Percentiles rank a stretch among this genome's conserved stretches.
phyloP scores from a whole-genome alignment of 2,888 invertebrate genomes.

The Ormyrus labotus region DNA sequence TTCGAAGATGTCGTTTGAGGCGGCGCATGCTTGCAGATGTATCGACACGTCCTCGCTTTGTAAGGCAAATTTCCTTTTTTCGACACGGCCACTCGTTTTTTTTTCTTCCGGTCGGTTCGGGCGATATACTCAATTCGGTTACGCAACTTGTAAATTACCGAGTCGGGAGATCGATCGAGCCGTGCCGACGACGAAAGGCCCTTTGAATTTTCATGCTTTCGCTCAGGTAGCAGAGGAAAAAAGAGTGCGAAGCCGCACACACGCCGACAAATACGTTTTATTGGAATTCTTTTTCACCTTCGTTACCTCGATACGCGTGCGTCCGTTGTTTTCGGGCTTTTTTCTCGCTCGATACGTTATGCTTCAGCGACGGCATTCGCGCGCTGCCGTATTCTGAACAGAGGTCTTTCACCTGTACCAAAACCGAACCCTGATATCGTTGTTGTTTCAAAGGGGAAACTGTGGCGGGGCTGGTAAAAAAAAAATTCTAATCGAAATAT shows the following conservation, averaged over 20 bases:
- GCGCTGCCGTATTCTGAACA: neutral
- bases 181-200: neutral
- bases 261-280: constrained; percentile 25
- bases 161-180: neutral
- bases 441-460: too few relatives aligned
- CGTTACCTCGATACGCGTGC: constrained; percentile 16
- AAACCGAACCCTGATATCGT: too few relatives aligned
- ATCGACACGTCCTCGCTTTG: neutral
- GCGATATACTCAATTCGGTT: constrained; percentile 3
- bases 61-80: neutral
- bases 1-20: neutral
- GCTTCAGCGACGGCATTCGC: neutral
- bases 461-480: too few relatives aligned
- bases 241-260: constrained; percentile 2
- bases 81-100: neutral
- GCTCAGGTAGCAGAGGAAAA: neutral
- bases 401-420: too few relatives aligned
- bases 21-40: neutral
- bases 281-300: constrained; percentile 32
- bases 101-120: neutral
- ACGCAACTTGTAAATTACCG: constrained; percentile 13
- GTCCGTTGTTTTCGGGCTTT: constrained; percentile 35
- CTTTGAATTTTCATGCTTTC: constrained; percentile 39
- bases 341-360: constrained; percentile 1
- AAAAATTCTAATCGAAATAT: too few relatives aligned